phyloP scores from a whole-genome alignment of 2,113 vertebrate species.

The Nasalis larvatus region DNA sequence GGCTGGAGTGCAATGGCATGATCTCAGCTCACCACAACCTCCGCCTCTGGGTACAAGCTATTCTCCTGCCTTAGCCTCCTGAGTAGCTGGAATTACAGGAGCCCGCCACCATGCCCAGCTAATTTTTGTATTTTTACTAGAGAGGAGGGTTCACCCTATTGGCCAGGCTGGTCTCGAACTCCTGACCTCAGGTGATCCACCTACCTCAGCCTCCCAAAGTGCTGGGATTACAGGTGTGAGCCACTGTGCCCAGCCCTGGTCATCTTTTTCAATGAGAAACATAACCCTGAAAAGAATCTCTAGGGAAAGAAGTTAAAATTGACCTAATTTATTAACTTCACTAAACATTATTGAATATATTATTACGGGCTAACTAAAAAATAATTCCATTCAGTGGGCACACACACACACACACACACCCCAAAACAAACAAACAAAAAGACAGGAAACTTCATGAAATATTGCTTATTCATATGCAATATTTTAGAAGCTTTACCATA shows the following conservation, averaged over 20 bases:
- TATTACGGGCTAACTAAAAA: neutral
- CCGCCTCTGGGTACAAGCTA: too few species aligned
- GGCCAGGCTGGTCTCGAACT: too few species aligned
- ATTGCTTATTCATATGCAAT: neutral
- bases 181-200: too few species aligned
- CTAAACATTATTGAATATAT: neutral
- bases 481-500: neutral
- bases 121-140: too few species aligned
- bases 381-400: neutral
- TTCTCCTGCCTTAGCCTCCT: too few species aligned
- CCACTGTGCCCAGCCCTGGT: neutral
- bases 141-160: too few species aligned
- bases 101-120: too few species aligned
- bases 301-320: neutral
- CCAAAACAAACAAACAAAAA: neutral
- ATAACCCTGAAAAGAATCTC: neutral
- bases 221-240: too few species aligned
- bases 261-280: neutral
- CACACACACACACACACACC: neutral
- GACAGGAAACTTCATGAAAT: neutral
- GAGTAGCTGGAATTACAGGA: too few species aligned
- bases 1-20: too few species aligned
- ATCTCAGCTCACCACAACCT: too few species aligned
- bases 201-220: too few species aligned
- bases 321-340: constrained; percentile 9